Percentiles rank a stretch among this genome's conserved stretches.
Conservation (phyloP, 1,140 invertebrate genomes). For the Pristionchus pacificus region DNA sequence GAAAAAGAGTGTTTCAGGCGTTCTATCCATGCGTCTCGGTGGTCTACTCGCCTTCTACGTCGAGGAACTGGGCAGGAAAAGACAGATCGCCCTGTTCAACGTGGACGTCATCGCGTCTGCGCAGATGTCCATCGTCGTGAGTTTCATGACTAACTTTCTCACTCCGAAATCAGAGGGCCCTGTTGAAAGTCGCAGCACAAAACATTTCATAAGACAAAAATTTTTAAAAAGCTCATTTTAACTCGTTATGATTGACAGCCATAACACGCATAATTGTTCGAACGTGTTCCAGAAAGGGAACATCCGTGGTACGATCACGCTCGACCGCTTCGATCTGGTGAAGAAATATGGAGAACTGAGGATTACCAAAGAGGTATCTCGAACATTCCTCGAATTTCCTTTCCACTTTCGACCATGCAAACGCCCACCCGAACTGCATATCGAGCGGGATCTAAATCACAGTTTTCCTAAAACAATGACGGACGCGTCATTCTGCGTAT, state of each 20-base stretch:
- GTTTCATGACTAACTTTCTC: background rate
- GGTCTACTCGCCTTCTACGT: constrained; percentile 20
- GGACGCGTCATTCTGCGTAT: too few relatives aligned
- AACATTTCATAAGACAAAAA: too few relatives aligned
- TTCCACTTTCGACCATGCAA: background rate
- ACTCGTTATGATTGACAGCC: too few relatives aligned
- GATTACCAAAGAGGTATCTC: constrained; percentile 4
- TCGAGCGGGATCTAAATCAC: too few relatives aligned
- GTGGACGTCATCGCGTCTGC: constrained; percentile 30
- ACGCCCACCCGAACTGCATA: background rate
- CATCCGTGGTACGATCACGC: background rate
- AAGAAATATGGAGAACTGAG: background rate
- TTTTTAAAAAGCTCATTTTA: too few relatives aligned
- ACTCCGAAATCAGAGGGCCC: too few relatives aligned
- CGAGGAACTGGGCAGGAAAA: constrained; percentile 11
- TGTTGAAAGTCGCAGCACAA: too few relatives aligned
- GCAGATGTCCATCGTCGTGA: constrained; percentile 12
- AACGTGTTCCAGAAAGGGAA: background rate
- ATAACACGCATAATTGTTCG: too few relatives aligned
- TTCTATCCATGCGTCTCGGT: constrained; percentile 17
- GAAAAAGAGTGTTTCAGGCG: too few relatives aligned
- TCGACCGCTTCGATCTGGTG: background rate
- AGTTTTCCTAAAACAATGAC: too few relatives aligned
- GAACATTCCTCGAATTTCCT: background rate
- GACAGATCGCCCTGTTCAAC: constrained; percentile 22